phyloP scores from a whole-genome alignment of 2,113 vertebrate species.

The Nymphicus hollandicus region DNA sequence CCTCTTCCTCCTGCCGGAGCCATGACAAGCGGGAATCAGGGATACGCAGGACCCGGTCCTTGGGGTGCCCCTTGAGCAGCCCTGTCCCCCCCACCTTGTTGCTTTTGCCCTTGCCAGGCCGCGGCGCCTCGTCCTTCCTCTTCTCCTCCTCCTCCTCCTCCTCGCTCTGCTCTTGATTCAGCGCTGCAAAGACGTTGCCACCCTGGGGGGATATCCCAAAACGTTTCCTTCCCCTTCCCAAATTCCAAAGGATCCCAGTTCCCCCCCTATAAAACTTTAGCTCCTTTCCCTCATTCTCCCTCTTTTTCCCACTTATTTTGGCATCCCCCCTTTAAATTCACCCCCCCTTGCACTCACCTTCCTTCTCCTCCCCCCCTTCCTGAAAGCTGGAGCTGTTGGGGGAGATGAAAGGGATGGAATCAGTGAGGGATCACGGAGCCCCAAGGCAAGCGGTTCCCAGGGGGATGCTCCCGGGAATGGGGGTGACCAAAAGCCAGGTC shows the following conservation, averaged over 20 bases:
- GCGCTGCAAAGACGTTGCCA: conserved; percentile 86
- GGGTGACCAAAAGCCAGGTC: not conserved
- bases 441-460: not conserved
- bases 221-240: no score
- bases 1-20: not conserved
- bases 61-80: not conserved
- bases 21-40: not conserved
- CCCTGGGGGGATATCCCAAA: conserved; percentile 63
- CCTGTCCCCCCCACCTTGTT: not conserved
- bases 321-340: no score
- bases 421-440: not conserved
- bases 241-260: not conserved
- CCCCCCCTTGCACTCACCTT: conserved; percentile 58
- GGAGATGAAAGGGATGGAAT: accelerated
- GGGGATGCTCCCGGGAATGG: not conserved
- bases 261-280: accelerated
- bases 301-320: not conserved
- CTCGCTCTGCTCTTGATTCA: conserved; percentile 82
- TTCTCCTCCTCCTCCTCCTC: conserved; percentile 58
- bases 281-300: not conserved
- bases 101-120: not conserved
- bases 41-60: no score
- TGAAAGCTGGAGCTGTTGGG: conserved; percentile 67
- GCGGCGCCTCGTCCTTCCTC: not conserved
- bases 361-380: conserved; percentile 80